Conservation (phyloP, 2,113 vertebrate species). For the Cariama cristata region DNA sequence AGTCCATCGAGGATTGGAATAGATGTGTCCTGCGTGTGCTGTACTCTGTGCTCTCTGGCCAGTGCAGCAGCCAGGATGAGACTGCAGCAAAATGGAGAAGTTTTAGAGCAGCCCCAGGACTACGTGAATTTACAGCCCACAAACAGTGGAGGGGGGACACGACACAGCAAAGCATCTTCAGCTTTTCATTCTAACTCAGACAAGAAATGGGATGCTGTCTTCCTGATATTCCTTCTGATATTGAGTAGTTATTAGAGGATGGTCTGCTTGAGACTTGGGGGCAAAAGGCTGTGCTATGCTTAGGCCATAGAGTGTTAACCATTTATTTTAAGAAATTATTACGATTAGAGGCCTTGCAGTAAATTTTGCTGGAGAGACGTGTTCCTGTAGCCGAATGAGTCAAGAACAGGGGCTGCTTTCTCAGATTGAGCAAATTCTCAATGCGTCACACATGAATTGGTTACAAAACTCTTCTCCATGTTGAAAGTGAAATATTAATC, state of each 20-base stretch:
- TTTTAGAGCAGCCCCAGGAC: background rate
- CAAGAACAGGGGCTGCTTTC: background rate
- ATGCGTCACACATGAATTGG: background rate
- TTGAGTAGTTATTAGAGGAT: too few relatives aligned
- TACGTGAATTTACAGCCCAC: background rate
- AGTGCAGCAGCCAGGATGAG: rapidly evolving
- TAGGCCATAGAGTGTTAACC: background rate
- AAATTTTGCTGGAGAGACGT: background rate
- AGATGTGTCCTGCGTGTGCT: background rate
- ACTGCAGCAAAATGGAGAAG: background rate
- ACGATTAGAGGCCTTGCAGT: background rate
- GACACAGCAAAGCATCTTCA: background rate
- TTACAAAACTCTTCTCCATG: background rate
- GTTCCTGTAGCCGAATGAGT: background rate
- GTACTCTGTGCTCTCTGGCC: too few relatives aligned
- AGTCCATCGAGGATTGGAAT: background rate
- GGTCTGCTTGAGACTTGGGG: background rate
- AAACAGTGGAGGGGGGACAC: rapidly evolving
- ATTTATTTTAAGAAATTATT: background rate
- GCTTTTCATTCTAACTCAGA: rapidly evolving
- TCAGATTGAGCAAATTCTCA: background rate
- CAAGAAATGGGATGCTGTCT: background rate
- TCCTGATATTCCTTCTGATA: background rate
- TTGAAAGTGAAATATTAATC: background rate
- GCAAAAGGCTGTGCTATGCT: background rate